These are phyloP conservation scores for Crotophaga sulcirostris DNA, from an alignment of 2,113 vertebrate genomes.

Conservation along the genomic window DNA sequence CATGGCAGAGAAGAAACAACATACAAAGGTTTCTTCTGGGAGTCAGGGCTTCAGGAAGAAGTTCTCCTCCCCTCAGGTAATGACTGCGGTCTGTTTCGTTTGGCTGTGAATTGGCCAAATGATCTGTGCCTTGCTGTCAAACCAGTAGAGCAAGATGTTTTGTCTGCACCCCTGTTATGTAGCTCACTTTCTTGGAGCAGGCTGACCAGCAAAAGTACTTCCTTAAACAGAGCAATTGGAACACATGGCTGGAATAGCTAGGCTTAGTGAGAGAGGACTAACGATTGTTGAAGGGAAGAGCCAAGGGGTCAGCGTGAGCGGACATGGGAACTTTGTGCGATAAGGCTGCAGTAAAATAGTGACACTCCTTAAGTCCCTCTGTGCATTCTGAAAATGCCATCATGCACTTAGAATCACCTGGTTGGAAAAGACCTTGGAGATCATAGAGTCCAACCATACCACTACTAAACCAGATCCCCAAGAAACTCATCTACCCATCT, in stretches of 20 bases:
- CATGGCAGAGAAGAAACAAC: neutral
- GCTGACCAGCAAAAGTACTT: neutral
- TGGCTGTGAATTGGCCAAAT: neutral
- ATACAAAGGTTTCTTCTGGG: neutral
- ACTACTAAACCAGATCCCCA: no score
- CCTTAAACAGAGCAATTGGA: neutral
- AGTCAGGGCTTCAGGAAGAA: neutral
- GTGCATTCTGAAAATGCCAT: neutral
- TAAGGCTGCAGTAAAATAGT: neutral
- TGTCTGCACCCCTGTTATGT: neutral
- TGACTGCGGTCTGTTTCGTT: neutral
- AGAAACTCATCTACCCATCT: no score
- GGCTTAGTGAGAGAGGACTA: neutral
- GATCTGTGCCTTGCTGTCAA: neutral
- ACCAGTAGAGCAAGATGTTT: conserved; percentile 17
- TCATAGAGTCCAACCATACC: no score
- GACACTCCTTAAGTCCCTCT: neutral
- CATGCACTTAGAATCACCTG: no score
- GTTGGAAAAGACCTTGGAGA: no score
- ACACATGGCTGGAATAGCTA: neutral
- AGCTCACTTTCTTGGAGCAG: neutral
- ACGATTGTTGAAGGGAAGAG: neutral
- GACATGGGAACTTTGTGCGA: fast-evolving
- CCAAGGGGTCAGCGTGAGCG: neutral
- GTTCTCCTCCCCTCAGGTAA: neutral